phyloP scores from a whole-genome alignment of 2,888 invertebrate genomes.

The Polyommatus icarus region DNA sequence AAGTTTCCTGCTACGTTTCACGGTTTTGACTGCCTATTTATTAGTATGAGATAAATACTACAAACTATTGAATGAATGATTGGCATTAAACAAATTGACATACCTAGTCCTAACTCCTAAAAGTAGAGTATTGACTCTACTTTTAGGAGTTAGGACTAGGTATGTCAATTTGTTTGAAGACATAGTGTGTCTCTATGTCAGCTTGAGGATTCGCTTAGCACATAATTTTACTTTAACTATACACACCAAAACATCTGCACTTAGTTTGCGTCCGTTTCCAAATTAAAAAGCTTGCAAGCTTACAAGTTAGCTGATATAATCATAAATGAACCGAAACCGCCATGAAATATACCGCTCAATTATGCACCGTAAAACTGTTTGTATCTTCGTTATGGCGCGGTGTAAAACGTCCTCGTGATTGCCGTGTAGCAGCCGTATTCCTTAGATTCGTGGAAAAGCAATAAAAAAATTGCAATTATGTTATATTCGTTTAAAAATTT shows the following conservation, averaged over 20 bases:
- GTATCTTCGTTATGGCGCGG: slow-evolving; percentile 65
- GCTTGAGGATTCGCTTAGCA: background rate
- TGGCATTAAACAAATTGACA: no score
- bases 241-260: background rate
- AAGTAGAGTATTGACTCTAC: no score
- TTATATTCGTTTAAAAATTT: slow-evolving; percentile 43
- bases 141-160: no score
- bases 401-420: slow-evolving; percentile 62
- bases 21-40: background rate
- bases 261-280: background rate
- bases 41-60: background rate
- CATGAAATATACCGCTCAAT: slow-evolving; percentile 67
- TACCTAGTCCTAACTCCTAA: no score
- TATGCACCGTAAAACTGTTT: slow-evolving; percentile 78
- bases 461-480: slow-evolving; percentile 62
- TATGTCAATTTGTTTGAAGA: no score
- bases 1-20: background rate
- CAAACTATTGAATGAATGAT: background rate
- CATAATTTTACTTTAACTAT: background rate
- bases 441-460: slow-evolving; percentile 59
- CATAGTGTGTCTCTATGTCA: background rate
- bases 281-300: background rate
- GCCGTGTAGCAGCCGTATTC: slow-evolving; percentile 64
- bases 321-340: slow-evolving; percentile 25
- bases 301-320: slow-evolving; percentile 7